Percentiles rank a stretch among this genome's conserved stretches.
phyloP scores from a whole-genome alignment of 2,797 vertebrate genomes.

The Siniperca undulata region DNA sequence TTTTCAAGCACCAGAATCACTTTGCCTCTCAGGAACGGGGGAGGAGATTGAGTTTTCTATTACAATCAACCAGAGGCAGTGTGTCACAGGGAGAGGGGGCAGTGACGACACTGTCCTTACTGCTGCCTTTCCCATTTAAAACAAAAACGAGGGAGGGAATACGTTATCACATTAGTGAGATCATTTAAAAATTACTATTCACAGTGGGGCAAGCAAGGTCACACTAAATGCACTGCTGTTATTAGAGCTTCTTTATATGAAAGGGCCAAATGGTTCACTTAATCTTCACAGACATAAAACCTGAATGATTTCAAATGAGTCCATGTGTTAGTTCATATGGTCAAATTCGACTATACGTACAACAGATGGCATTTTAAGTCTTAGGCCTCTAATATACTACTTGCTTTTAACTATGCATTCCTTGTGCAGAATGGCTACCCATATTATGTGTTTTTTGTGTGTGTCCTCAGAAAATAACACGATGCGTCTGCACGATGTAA shows the following conservation, averaged over 20 bases:
- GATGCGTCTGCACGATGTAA: background rate
- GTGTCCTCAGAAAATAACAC: background rate
- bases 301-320: background rate
- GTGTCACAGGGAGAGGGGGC: slow-evolving; percentile 35
- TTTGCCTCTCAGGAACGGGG: slow-evolving; percentile 82
- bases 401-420: background rate
- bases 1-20: slow-evolving; percentile 86
- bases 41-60: slow-evolving; percentile 86
- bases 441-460: background rate
- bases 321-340: background rate
- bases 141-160: slow-evolving; percentile 44
- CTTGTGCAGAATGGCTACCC: background rate
- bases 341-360: background rate
- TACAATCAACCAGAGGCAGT: slow-evolving; percentile 74
- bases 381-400: background rate
- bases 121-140: slow-evolving; percentile 52
- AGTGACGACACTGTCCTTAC: slow-evolving; percentile 71
- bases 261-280: background rate
- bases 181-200: slow-evolving; percentile 35
- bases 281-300: background rate
- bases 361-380: background rate
- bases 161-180: slow-evolving; percentile 26
- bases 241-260: background rate
- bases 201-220: slow-evolving; percentile 36
- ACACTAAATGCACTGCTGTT: background rate